Evolutionary conservation across 2,797 vertebrate genomes (phyloP), one percentile per base, ranked within the genome.

Genomic region (Lepilemur septentrionalis): DNA sequence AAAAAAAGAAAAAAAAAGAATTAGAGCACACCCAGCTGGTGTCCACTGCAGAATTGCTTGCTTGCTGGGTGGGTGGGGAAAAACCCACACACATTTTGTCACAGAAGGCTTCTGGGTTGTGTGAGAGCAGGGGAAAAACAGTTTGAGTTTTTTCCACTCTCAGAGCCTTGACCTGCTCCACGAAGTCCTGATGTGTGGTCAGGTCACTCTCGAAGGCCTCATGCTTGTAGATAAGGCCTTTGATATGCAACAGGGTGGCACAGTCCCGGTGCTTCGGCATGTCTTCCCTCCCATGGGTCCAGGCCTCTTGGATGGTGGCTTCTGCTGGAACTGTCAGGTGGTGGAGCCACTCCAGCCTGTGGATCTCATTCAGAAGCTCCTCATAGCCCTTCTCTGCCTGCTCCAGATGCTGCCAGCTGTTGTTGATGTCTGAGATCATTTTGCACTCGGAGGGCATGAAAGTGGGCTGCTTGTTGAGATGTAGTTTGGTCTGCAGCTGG

Each of bases 251-350:
- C 46, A n/a, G 30, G 2, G n/a, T 55, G 75, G 50, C 75, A 35
- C n/a, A 25, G 75, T 78, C 75, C 48, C 0, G 7, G 11, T 35
- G 75, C 48, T 55, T 52, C 22, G 13, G 20, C 48, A 23, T 78
- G 75, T 22, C 75, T 78, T 78, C 32, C 20, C 23, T 55, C 48
- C 99, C 99, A 0, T 99, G 99, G 0, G 99, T 99, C 99, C 99
- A 99, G 94, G 98, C 98, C 93, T 99, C 99, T 0, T 99, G 99
- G 98, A 99, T 99, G 57, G 99, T 99, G 0, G 99, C 99, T 90
- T 99, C 98, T 99, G 99, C 43, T 99, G 97, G 98, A 99, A 99
- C 97, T 99, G 99, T 99, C 98, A 99, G 98, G 97, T 99, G 99
- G 50, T 99, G 99, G 0, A 99, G 98, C 48, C 99, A 98, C 98